Conservation (phyloP, 2,797 vertebrate species). For the Lindbergichthys nudifrons region DNA sequence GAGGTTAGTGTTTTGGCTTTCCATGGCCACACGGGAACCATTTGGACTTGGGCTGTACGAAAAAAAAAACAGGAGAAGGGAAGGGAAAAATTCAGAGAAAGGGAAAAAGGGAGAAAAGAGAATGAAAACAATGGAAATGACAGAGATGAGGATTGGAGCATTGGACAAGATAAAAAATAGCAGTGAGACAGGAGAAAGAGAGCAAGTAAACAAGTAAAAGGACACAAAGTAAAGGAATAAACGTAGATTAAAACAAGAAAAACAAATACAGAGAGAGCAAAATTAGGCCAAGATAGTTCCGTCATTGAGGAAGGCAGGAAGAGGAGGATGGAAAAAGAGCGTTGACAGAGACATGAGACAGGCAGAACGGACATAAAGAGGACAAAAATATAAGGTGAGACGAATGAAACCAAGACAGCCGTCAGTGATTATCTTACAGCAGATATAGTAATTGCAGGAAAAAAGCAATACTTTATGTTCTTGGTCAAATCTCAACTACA, state of each 20-base stretch:
- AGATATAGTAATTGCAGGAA: constrained; percentile 17
- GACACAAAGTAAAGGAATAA: neutral
- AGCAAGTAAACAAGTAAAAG: neutral
- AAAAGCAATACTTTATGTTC: too few relatives aligned
- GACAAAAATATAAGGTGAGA: constrained; percentile 30
- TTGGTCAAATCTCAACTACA: neutral
- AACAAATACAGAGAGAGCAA: constrained; percentile 16
- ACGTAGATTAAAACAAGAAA: constrained; percentile 3
- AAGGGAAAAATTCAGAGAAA: constrained; percentile 30
- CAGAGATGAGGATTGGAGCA: constrained; percentile 34
- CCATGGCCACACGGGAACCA: constrained; percentile 80
- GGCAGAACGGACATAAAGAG: constrained; percentile 13
- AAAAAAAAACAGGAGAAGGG: constrained; percentile 51
- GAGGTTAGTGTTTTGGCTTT: constrained; percentile 85
- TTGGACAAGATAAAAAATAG: constrained; percentile 21
- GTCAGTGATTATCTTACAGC: constrained; percentile 33
- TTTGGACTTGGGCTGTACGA: constrained; percentile 82
- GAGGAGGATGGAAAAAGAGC: neutral
- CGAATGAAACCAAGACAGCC: constrained; percentile 17
- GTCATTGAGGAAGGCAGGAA: constrained; percentile 9
- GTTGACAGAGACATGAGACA: constrained; percentile 8
- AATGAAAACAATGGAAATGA: constrained; percentile 40
- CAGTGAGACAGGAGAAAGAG: constrained; percentile 1
- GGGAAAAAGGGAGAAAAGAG: constrained; percentile 28
- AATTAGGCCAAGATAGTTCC: neutral